phyloP scores from a whole-genome alignment of 2,797 vertebrate species.

The Pyrocephalus nanus region DNA sequence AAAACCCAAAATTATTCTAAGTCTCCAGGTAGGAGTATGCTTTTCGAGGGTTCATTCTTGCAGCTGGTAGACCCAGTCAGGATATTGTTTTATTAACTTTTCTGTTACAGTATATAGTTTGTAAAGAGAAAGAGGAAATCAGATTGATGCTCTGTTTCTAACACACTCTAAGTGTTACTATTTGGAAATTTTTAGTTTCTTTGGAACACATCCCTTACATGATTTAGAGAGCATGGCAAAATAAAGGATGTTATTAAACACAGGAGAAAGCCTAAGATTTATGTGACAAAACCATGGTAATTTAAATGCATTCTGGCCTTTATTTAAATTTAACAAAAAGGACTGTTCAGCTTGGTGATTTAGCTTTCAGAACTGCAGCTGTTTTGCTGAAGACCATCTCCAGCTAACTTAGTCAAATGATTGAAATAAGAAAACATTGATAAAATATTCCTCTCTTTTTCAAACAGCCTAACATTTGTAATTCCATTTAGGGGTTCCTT shows the following conservation, averaged over 20 bases:
- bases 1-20: not conserved
- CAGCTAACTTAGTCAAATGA: not conserved
- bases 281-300: not conserved
- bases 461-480: not conserved
- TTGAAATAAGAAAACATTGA: not conserved
- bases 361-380: not conserved
- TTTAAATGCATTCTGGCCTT: not conserved
- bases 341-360: not conserved
- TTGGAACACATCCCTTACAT: not conserved
- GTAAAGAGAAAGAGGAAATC: not conserved
- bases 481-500: not conserved
- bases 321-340: not conserved
- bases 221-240: not conserved
- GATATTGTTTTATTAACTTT: not conserved
- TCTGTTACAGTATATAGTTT: not conserved
- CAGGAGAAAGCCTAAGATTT: not conserved
- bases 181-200: not conserved
- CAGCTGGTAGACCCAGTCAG: not conserved
- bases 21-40: not conserved
- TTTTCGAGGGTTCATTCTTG: not conserved
- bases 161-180: not conserved
- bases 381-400: not conserved
- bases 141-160: not conserved
- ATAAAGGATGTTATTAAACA: not conserved
- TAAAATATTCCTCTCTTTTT: not conserved